phyloP scores from a whole-genome alignment of 2,888 invertebrate species.

The Nebria brevicollis region DNA sequence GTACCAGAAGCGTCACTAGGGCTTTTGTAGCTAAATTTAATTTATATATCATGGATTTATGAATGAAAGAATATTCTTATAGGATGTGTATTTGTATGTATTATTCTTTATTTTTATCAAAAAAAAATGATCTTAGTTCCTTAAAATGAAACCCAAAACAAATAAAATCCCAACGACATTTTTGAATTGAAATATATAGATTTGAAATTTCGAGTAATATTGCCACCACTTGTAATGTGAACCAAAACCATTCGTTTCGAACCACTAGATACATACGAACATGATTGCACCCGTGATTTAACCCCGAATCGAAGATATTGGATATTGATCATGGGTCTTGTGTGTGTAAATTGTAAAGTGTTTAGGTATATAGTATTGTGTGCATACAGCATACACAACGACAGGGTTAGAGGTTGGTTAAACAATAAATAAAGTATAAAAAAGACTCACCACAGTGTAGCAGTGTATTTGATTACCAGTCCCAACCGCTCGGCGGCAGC shows the following conservation, averaged over 20 bases:
- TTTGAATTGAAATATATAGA: neutral
- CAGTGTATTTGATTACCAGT: slow-evolving; percentile 60
- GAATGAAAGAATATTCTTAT: too few species aligned
- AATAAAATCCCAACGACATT: neutral
- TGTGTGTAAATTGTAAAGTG: slow-evolving; percentile 1
- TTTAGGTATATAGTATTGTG: neutral
- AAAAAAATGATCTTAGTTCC: too few species aligned
- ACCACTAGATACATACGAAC: neutral
- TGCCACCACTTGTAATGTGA: neutral
- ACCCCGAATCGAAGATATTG: neutral
- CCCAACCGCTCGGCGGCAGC: slow-evolving; percentile 60
- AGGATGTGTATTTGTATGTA: too few species aligned
- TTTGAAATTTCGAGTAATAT: neutral
- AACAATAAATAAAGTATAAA: slow-evolving; percentile 58
- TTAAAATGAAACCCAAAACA: neutral
- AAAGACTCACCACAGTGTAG: slow-evolving; percentile 64
- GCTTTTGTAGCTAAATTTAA: neutral
- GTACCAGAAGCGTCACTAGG: neutral
- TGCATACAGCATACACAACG: slow-evolving; percentile 27
- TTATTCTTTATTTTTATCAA: too few species aligned
- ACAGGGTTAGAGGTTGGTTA: slow-evolving; percentile 46
- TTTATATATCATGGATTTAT: neutral
- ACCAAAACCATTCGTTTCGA: neutral
- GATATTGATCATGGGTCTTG: neutral
- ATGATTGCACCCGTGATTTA: neutral